Evolutionary conservation across 1,140 invertebrate species (phyloP), one percentile per base, ranked within the genome.

Genomic region (Drosophila bipectinata): DNA sequence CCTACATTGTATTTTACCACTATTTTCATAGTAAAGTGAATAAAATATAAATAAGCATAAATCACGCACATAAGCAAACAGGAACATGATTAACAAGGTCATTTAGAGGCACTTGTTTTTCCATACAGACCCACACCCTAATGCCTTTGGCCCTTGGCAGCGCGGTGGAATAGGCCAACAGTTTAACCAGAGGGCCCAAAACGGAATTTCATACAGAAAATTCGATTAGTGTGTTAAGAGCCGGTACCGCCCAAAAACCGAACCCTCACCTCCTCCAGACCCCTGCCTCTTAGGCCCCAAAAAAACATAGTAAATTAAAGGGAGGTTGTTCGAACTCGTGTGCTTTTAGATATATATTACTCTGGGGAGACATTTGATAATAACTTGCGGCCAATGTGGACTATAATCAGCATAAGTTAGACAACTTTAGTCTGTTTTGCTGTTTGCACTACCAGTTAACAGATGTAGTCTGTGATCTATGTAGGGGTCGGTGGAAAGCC

Each of bases 41-140:
- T 87, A 88, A 87, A 88, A 87, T 87, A 87, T 87, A 87, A 87
- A 87, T 87, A 88, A 87, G 79, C 82, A 88, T 87, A 87, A 87
- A 87, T 87, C 82, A 87, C 66, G 82, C 83, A 87, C 74, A 87
- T 74, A 68, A 64, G 78, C 83, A 82, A 76, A 75, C 82, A 84
- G 67, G 72, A 83, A 78, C 79, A 88, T 87, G 82, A 87, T 87
- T 87, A 87, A 87, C 82, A 87, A 83, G 82, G 79, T 83, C 82
- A 79, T 87, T 87, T 87, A 79, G 78, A 59, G 52, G 83, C 82
- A 87, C 79, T 88, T 87, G 75, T 81, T 75, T 61, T 71, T 49
- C 24, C 37, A 44, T 34, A 58, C 61, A 37, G 34, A 34, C 37
- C 54, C 30, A 41, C 41, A 44, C 41, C 41, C 34, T 4, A 44